A percentile compares a stretch with the other conserved stretches of the same genome.
These are phyloP conservation scores for Echinops telfairi DNA, from an alignment of 2,113 vertebrate species.

Conservation along the genomic window DNA sequence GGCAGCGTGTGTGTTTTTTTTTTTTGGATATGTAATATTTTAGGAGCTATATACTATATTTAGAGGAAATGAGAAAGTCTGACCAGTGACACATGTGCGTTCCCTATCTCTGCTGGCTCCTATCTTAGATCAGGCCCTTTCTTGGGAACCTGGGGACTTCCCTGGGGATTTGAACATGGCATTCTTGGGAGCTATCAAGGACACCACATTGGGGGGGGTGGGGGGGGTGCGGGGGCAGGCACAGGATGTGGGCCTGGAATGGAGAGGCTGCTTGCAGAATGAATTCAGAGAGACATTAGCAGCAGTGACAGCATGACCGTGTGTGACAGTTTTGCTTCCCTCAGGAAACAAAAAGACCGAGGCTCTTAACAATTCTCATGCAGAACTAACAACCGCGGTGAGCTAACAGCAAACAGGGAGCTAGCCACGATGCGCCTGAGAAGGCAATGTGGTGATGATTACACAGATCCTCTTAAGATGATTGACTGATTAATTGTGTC, in stretches of 20 bases:
- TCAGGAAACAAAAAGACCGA: background rate
- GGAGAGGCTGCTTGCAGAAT: background rate
- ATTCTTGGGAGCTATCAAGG: background rate
- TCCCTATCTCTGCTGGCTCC: background rate
- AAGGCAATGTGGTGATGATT: no score
- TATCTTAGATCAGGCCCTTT: background rate
- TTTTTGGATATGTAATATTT: background rate
- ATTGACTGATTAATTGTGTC: no score
- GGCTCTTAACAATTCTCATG: conserved; percentile 1
- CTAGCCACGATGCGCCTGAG: no score
- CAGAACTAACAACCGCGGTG: no score
- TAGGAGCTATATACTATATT: background rate
- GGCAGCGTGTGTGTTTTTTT: no score
- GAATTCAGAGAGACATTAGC: background rate
- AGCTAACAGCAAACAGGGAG: no score
- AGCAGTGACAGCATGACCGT: background rate
- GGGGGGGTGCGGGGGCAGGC: no score
- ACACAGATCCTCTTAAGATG: no score
- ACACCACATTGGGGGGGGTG: background rate
- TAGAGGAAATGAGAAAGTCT: background rate
- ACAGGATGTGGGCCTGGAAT: background rate
- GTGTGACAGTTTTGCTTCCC: background rate
- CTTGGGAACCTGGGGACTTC: background rate
- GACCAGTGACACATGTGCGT: fast-evolving
- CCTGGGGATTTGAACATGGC: background rate